Conservation (phyloP, 2,888 invertebrate genomes). For the Schizaphis graminum region DNA sequence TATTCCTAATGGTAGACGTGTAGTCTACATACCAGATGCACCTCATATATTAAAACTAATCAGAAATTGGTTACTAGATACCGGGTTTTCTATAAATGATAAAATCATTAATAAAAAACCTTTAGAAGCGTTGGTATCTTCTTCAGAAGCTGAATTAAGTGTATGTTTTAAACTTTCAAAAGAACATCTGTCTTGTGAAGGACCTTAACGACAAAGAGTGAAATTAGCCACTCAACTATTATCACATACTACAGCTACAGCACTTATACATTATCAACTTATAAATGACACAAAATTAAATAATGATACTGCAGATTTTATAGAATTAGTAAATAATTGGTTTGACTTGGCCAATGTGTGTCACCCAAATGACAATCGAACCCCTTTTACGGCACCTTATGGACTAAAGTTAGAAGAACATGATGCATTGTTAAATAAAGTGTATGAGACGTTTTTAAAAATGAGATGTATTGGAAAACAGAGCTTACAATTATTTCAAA, state of each 20-base stretch:
- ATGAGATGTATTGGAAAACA: too few relatives aligned
- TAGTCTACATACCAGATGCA: not conserved
- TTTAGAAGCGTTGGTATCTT: not conserved
- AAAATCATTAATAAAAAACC: not conserved
- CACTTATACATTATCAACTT: constrained; percentile 22
- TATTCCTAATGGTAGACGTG: too few relatives aligned
- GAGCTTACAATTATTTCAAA: too few relatives aligned
- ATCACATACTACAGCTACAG: constrained; percentile 64
- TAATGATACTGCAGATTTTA: constrained; percentile 44
- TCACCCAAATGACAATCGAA: not conserved
- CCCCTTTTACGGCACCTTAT: not conserved
- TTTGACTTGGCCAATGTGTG: not conserved
- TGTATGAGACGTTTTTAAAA: too few relatives aligned
- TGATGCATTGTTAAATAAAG: not conserved
- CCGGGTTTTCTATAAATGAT: not conserved
- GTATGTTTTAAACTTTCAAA: constrained; percentile 25
- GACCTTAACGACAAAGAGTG: constrained; percentile 51
- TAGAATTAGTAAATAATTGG: constrained; percentile 49
- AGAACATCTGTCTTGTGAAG: constrained; percentile 39
- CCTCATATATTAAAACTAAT: not conserved
- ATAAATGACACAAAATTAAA: constrained; percentile 21
- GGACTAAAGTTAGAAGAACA: not conserved
- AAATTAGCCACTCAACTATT: constrained; percentile 53
- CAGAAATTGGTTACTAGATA: not conserved
- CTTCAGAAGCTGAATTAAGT: not conserved